A percentile compares a stretch with the other conserved stretches of the same genome.
phyloP scores from a whole-genome alignment of 2,888 invertebrate genomes.

The Strigamia maritima region DNA sequence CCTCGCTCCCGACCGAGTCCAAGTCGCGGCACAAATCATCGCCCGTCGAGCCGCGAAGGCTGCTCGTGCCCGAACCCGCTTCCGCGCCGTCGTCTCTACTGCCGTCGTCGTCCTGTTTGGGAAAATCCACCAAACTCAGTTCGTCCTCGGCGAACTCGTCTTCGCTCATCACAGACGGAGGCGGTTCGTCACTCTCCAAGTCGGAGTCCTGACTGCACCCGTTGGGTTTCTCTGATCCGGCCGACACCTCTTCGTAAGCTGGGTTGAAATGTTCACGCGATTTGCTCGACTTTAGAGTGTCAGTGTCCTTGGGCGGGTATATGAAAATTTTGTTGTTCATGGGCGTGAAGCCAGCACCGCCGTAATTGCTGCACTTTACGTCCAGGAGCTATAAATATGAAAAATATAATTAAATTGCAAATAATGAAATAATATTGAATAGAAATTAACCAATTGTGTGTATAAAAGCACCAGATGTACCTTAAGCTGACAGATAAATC shows the following conservation, averaged over 20 bases:
- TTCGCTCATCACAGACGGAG: conserved; percentile 45
- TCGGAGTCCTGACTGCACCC: conserved; percentile 43
- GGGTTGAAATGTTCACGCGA: conserved; percentile 44
- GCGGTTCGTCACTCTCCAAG: conserved; percentile 44
- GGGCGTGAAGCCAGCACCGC: conserved; percentile 44
- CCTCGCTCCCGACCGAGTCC: conserved; percentile 49
- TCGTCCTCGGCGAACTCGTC: conserved; percentile 46
- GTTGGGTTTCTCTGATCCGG: conserved; percentile 43
- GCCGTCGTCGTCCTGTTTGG: conserved; percentile 37
- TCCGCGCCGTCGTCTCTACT: background rate
- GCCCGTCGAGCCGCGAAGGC: conserved; percentile 43
- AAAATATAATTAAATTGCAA: background rate
- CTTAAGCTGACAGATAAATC: background rate
- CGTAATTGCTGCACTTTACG: conserved; percentile 45
- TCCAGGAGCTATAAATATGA: conserved; percentile 44
- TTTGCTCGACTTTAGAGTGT: conserved; percentile 34
- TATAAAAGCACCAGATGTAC: background rate
- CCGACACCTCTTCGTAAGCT: conserved; percentile 46
- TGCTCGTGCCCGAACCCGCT: conserved; percentile 41
- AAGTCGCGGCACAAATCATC: conserved; percentile 44
- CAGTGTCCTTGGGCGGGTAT: conserved; percentile 40
- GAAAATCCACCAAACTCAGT: conserved; percentile 45
- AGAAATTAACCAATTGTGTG: background rate
- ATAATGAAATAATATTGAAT: background rate
- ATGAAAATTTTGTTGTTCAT: conserved; percentile 44